Base-by-base conservation (phyloP, 2,888 invertebrate species). In the Drosophila mettleri region DNA sequence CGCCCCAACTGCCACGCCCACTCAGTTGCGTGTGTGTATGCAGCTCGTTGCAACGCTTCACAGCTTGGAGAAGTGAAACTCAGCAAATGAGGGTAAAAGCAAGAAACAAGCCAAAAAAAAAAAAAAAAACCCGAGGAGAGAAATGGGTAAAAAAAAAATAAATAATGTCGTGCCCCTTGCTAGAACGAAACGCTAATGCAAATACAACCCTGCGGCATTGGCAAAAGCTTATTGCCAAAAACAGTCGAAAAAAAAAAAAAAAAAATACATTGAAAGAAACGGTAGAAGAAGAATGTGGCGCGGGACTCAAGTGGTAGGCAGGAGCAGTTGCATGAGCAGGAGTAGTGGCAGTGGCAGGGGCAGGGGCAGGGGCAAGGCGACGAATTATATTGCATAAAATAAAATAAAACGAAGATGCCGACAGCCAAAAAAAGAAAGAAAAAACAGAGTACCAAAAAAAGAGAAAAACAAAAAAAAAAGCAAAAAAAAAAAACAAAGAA, bases 201-300 rank as follows among this genome's bases (percentile, higher is more conserved):
- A 81, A 89, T 89, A 78, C 83, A 85, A 88, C 89, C 89, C 89
- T 87, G 89, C 79, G 80, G 88, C 88, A 84, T 77, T 81, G 58
- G 68, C 71, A 86, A 84, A 78, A 78, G 86, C 86, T 89, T 88
- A 89, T 88, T 88, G 88, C 88, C 86, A 79, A 89, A 84, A 84
- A 87, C 78, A 80, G 74, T 68, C 69, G 54, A 31, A 51, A 38
- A 58, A n/a, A n/a, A n/a, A n/a, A n/a, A n/a, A n/a, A n/a, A n/a
- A n/a, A n/a, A n/a, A n/a, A n/a, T n/a, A 51, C 20, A 22, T 33
- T 22, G 34, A 33, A 29, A n/a, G 49, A 38, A 38, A 29, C 27
- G 20, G 38, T 2, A 63, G 48, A 36, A 52, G 59, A 20, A 49
- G 48, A 20, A 49, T 22, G 48, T 33, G 31, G 48, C 38, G 64